Percentiles rank a stretch among this genome's conserved stretches.
These are phyloP conservation scores for Dendrocopos noguchii DNA, from an alignment of 2,113 vertebrate species.

Conservation along the genomic window DNA sequence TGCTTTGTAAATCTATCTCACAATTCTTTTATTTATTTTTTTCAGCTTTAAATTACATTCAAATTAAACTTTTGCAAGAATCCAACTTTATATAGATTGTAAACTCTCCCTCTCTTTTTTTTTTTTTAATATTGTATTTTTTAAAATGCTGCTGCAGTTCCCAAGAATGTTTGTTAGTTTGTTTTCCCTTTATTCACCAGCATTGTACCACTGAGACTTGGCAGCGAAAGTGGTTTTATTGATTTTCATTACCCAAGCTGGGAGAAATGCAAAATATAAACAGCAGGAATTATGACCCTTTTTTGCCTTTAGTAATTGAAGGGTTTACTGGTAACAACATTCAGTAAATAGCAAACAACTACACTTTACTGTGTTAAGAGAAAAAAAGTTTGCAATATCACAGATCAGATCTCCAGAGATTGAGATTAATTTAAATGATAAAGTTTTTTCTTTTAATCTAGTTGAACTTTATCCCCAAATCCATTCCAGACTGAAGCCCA, in stretches of 20 bases:
- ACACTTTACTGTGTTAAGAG: slow-evolving; percentile 24
- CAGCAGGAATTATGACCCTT: slow-evolving; percentile 61
- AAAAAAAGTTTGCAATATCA: slow-evolving; percentile 22
- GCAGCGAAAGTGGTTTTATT: slow-evolving; percentile 63
- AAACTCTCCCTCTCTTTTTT: background rate
- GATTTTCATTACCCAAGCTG: slow-evolving; percentile 63
- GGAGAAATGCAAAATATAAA: slow-evolving; percentile 64
- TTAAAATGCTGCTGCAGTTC: background rate
- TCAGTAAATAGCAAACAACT: slow-evolving; percentile 33
- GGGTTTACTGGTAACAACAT: slow-evolving; percentile 49
- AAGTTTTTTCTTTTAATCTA: background rate
- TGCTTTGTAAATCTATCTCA: background rate
- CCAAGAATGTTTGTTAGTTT: slow-evolving; percentile 42
- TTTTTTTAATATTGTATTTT: background rate
- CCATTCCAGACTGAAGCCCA: background rate
- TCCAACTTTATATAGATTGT: background rate
- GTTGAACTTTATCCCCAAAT: background rate
- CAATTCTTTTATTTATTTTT: background rate
- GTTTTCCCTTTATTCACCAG: slow-evolving; percentile 33
- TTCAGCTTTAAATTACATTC: slow-evolving; percentile 21
- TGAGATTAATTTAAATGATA: background rate
- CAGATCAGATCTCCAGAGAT: slow-evolving; percentile 22
- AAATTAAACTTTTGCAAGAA: slow-evolving; percentile 24
- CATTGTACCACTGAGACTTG: slow-evolving; percentile 48
- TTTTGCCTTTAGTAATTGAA: slow-evolving; percentile 60